Evolutionary conservation across 2,113 vertebrate genomes (phyloP).

Genomic region (Proterorhinus semilunaris): DNA sequence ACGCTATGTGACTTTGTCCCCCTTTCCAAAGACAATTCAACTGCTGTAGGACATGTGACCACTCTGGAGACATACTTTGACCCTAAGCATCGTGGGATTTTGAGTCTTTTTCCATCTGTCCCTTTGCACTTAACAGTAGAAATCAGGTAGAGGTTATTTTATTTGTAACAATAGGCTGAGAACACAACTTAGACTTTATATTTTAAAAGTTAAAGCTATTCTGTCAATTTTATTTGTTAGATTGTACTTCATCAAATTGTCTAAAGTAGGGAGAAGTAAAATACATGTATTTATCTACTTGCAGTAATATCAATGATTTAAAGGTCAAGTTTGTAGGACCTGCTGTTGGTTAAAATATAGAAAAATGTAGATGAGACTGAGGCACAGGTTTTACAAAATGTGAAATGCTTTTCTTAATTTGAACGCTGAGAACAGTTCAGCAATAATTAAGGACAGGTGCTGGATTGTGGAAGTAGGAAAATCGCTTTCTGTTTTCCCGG

Average conservation of each 20-base stretch:
- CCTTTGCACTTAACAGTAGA: not conserved
- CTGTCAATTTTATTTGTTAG: constrained; percentile 8
- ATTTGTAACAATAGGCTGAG: constrained; percentile 3
- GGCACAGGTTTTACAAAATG: no score
- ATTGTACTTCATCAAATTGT: constrained; percentile 6
- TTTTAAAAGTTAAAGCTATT: constrained; percentile 23
- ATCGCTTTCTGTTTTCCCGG: no score
- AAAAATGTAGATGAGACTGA: no score
- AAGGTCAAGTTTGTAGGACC: no score
- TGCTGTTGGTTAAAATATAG: no score
- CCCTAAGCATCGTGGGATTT: constrained; percentile 14
- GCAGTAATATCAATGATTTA: no score
- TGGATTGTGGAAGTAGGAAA: no score
- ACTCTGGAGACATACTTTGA: constrained; percentile 16
- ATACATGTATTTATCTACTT: no score
- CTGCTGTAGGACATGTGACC: constrained; percentile 6
- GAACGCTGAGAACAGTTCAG: no score
- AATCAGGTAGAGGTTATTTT: constrained; percentile 10
- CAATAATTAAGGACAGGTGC: no score
- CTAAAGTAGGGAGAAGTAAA: not conserved
- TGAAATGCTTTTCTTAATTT: no score
- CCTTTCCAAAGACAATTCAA: constrained; percentile 7
- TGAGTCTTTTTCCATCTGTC: constrained; percentile 3
- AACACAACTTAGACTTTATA: constrained; percentile 15
- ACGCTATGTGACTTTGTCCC: constrained; percentile 3